Evolutionary conservation across 2,888 invertebrate genomes (phyloP), one percentile per base, ranked within the genome.

Genomic region (Hylaea fasciaria): DNA sequence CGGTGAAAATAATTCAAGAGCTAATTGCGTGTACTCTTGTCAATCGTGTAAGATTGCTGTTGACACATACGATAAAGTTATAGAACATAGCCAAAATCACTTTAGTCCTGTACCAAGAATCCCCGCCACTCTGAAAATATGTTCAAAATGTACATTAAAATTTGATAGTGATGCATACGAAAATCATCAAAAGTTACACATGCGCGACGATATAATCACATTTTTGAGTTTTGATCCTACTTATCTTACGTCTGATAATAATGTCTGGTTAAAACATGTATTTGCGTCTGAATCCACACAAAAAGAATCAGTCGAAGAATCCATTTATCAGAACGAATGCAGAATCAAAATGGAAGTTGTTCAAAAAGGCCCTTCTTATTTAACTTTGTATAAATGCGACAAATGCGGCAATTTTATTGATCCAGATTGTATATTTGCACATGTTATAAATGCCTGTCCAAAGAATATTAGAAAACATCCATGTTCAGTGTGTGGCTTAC

Each of bases 31-130:
- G 22, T 89, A 78, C 64, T 74, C 65, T 35, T 89, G 89, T 70
- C 76, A 75, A 62, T 76, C 69, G 66, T 89, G 89, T 69, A 61
- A 68, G 41, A 49, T 81, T 57, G 71, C 79, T 59, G 62, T 87
- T 45, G 72, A 79, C 63, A 68, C 70, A 11, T 90, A 87, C 66
- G 87, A 88, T 65, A 77, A 78, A 69, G 83, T 81, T 32, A 72
- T 89, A 39, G 76, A 82, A 62, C 90, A 90, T 75, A 86, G 87
- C 66, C 89, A 87, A 51, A 69, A 73, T 22, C 87, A 89, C 71
- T 81, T 74, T 54, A 69, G 71, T 60, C 64, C 58, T 41, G 62
- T 68, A 37, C 55, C 50, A n/a, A 32, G 65, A 56, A 62, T 66
- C 12, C 14, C 59, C 49, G 45, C 63, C 41, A 43, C 65, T 44